Conservation (phyloP, 2,888 invertebrate species). For the Neoaliturus tenellus region DNA sequence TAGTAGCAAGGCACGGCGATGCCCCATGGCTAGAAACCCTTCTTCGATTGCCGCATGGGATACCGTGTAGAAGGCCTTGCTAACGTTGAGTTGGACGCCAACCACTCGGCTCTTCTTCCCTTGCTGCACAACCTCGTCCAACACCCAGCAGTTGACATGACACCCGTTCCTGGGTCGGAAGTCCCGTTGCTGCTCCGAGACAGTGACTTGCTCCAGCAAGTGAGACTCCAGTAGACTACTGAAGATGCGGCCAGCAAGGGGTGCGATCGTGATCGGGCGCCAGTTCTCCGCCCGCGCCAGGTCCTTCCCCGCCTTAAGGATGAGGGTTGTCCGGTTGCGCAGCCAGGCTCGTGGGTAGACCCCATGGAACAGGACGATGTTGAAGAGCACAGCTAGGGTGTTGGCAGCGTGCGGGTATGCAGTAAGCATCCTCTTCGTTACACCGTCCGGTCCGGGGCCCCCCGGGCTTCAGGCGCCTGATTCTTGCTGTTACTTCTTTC, state of each 20-base stretch:
- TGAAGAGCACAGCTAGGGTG: neutral
- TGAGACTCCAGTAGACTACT: neutral
- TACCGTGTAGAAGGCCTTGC: constrained; percentile 12
- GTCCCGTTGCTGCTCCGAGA: constrained; percentile 7
- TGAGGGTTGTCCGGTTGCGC: neutral
- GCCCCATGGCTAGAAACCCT: neutral
- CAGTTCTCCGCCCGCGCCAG: constrained; percentile 3
- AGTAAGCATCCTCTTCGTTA: neutral
- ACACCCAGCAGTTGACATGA: neutral
- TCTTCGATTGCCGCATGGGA: constrained; percentile 26
- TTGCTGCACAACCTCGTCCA: constrained; percentile 8
- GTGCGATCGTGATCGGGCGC: no score
- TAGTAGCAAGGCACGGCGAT: no score
- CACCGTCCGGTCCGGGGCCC: constrained; percentile 19
- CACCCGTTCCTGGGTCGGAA: constrained; percentile 13
- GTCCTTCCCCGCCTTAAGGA: constrained; percentile 24
- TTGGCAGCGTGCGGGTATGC: neutral
- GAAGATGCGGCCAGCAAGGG: neutral
- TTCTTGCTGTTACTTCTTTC: neutral
- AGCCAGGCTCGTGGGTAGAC: constrained; percentile 6
- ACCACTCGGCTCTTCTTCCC: constrained; percentile 17
- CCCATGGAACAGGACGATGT: constrained; percentile 1
- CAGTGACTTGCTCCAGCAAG: neutral
- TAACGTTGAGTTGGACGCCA: neutral
- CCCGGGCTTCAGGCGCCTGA: neutral